These are phyloP conservation scores for Tenebrosternarchus preto DNA, from an alignment of 2,113 vertebrate genomes.

Conservation along the genomic window DNA sequence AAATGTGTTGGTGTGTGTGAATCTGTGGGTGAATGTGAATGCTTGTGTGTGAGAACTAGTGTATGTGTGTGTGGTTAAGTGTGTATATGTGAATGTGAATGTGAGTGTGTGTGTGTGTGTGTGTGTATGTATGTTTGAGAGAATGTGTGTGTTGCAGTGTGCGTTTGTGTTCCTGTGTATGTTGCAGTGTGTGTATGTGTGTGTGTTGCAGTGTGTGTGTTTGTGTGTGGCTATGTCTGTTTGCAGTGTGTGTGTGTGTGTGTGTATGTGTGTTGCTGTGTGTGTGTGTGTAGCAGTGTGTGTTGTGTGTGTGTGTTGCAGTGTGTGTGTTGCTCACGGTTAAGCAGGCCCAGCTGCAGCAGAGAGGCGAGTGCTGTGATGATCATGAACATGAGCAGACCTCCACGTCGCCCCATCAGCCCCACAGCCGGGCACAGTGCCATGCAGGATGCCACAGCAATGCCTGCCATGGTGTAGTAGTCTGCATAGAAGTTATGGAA, in stretches of 20 bases:
- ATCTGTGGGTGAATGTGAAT: no score
- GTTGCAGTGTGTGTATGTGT: no score
- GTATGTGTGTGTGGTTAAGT: no score
- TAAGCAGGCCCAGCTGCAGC: conserved; percentile 92
- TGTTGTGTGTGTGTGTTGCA: conserved; percentile 23
- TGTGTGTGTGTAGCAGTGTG: conserved; percentile 67
- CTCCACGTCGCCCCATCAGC: conserved; percentile 88
- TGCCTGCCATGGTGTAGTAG: conserved; percentile 93
- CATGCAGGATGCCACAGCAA: conserved; percentile 87
- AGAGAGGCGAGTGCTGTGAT: conserved; percentile 92
- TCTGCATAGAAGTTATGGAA: conserved; percentile 90
- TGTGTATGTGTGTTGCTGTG: conserved; percentile 17
- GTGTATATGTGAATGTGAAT: background rate
- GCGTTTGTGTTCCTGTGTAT: no score
- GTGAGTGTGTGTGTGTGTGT: background rate
- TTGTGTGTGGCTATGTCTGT: conserved; percentile 5
- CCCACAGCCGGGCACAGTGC: conserved; percentile 89
- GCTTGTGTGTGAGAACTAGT: no score
- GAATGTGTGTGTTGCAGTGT: background rate
- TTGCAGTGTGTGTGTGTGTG: background rate
- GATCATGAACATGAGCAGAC: conserved; percentile 94
- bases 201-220: no score
- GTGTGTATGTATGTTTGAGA: background rate
- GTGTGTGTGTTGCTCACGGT: conserved; percentile 79
- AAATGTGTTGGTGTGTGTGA: no score